Evolutionary conservation across 2,797 vertebrate species (phyloP).

Genomic region (Psittacula echo): DNA sequence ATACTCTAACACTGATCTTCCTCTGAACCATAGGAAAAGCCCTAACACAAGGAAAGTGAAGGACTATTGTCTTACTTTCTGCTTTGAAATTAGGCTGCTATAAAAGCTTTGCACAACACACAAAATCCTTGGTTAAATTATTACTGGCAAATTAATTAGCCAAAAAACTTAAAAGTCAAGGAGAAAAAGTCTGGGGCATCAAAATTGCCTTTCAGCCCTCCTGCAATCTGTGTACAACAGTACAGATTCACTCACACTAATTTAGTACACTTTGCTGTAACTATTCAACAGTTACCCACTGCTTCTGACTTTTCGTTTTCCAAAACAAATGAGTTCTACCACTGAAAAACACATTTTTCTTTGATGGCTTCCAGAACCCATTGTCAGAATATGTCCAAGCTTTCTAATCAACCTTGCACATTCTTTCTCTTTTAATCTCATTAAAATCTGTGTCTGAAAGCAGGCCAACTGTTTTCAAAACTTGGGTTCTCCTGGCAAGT

Average conservation of each 20-base stretch:
- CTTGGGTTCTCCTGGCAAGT: constrained; percentile 44
- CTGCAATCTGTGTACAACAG: background rate
- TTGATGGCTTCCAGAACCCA: background rate
- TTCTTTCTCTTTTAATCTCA: constrained; percentile 54
- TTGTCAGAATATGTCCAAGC: constrained; percentile 16
- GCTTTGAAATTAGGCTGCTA: background rate
- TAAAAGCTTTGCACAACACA: background rate
- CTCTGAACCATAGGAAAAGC: background rate
- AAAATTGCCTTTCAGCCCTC: background rate
- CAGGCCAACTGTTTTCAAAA: constrained; percentile 57
- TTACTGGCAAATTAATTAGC: background rate
- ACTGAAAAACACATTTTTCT: background rate
- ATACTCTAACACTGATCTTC: background rate
- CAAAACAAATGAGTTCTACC: constrained; percentile 13
- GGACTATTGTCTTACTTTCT: background rate
- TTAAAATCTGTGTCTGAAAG: constrained; percentile 53
- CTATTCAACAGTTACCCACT: background rate
- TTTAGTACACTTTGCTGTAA: background rate
- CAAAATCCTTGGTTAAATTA: background rate
- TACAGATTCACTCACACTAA: background rate
- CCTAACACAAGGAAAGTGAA: background rate
- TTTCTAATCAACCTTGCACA: constrained; percentile 43
- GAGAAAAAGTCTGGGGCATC: background rate
- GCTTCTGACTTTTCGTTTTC: background rate
- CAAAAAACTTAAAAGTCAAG: background rate